Conservation (phyloP, 1,140 invertebrate species). For the Lepidurus arcticus region DNA sequence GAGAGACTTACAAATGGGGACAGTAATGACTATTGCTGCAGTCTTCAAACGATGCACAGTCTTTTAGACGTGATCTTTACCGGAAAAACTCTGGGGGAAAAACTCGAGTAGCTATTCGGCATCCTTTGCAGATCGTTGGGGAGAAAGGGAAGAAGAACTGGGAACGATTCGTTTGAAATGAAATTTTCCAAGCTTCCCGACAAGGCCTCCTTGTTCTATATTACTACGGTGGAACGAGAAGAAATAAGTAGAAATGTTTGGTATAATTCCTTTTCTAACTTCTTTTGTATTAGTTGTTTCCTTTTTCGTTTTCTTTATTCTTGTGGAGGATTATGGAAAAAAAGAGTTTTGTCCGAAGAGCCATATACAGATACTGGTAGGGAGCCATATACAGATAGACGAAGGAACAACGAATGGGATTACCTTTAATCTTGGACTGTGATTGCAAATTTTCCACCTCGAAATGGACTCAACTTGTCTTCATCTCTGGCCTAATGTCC, state of each 20-base stretch:
- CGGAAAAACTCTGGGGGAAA: no score
- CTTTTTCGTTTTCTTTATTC: background rate
- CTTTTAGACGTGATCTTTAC: background rate
- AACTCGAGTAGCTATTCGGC: background rate
- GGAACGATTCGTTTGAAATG: no score
- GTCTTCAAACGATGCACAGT: background rate
- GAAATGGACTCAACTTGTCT: conserved; percentile 9
- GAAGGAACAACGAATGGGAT: background rate
- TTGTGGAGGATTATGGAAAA: background rate
- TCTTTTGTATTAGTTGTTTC: background rate
- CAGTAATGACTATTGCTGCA: background rate
- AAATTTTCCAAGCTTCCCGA: no score
- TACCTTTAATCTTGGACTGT: background rate
- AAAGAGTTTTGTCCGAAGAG: background rate
- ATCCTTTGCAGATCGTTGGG: no score
- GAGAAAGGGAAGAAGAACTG: no score
- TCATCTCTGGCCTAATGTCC: background rate
- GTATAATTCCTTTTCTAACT: background rate
- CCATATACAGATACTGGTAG: background rate
- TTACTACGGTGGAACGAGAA: no score
- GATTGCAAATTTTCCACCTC: conserved; percentile 7
- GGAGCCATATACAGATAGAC: background rate
- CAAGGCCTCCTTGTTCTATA: no score
- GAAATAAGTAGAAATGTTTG: no score
- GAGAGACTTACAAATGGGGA: background rate